A percentile compares a stretch with the other conserved stretches of the same genome.
Conservation (phyloP, 2,888 invertebrate species). For the Zaprionus lineosus region DNA sequence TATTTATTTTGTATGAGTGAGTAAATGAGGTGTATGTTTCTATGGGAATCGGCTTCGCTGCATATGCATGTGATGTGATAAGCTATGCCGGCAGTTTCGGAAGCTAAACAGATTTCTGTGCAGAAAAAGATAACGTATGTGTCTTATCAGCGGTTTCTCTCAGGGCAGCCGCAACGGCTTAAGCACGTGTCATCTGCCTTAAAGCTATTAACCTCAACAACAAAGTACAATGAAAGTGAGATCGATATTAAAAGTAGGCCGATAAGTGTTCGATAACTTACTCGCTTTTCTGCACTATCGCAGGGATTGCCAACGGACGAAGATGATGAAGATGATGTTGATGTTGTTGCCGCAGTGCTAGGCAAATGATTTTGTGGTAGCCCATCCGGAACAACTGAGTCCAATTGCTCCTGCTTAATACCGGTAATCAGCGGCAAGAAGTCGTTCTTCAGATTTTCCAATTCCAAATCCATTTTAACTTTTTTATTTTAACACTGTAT, state of each 20-base stretch:
- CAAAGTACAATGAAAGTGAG: conserved; percentile 23
- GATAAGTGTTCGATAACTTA: conserved; percentile 61
- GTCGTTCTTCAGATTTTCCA: conserved; percentile 82
- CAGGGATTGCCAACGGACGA: conserved; percentile 82
- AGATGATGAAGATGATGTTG: conserved; percentile 71
- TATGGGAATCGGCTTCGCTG: too few relatives aligned
- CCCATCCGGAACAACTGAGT: conserved; percentile 73
- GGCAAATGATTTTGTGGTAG: conserved; percentile 68
- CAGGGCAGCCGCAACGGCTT: not conserved
- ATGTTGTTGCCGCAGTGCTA: conserved; percentile 65
- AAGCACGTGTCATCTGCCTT: conserved; percentile 48
- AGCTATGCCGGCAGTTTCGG: conserved; percentile 6
- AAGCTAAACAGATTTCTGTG: conserved; percentile 18
- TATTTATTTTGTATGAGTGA: not conserved
- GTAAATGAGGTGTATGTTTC: not conserved
- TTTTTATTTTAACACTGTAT: conserved; percentile 7
- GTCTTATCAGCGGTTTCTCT: too few relatives aligned
- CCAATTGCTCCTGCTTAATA: conserved; percentile 82
- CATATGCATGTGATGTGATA: conserved; percentile 24
- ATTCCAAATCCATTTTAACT: conserved; percentile 80
- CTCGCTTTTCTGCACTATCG: conserved; percentile 83
- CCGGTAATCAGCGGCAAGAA: conserved; percentile 81
- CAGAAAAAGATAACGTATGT: conserved; percentile 3
- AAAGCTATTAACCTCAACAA: conserved; percentile 43
- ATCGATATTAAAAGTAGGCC: not conserved